These are phyloP conservation scores for Rugalucina vietnamica DNA, from an alignment of 2,888 invertebrate species.

Conservation along the genomic window DNA sequence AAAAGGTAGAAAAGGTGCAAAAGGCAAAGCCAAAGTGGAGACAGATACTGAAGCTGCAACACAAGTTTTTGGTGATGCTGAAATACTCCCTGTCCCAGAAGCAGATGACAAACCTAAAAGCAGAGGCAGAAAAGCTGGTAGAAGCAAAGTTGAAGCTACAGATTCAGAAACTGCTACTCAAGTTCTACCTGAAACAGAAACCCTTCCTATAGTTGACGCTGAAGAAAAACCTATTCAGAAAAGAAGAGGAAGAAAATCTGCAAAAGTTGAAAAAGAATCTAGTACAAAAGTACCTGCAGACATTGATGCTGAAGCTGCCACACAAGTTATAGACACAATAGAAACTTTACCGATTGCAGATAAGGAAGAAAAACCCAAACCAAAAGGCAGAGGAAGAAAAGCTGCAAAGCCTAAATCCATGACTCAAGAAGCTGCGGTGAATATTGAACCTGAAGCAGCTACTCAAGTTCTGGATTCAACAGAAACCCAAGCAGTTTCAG, in stretches of 20 bases:
- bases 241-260: neutral
- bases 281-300: too few species aligned
- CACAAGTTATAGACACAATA: neutral
- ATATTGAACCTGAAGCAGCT: neutral
- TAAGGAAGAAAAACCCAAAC: neutral
- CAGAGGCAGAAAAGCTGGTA: neutral
- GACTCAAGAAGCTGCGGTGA: too few species aligned
- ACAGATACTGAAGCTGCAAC: conserved; percentile 39
- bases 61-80: conserved; percentile 44
- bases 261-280: neutral
- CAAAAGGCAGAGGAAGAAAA: neutral
- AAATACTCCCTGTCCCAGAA: neutral
- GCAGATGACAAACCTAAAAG: neutral
- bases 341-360: neutral
- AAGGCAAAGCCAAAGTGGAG: neutral
- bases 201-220: conserved; percentile 23
- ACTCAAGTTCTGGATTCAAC: neutral
- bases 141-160: neutral
- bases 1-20: neutral
- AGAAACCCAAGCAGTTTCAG: neutral
- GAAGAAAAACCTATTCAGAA: neutral
- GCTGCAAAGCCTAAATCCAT: too few species aligned
- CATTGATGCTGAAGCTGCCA: too few species aligned
- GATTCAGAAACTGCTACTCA: neutral
- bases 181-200: conserved; percentile 31